phyloP scores from a whole-genome alignment of 2,113 vertebrate genomes.

The Trachemys scripta region DNA sequence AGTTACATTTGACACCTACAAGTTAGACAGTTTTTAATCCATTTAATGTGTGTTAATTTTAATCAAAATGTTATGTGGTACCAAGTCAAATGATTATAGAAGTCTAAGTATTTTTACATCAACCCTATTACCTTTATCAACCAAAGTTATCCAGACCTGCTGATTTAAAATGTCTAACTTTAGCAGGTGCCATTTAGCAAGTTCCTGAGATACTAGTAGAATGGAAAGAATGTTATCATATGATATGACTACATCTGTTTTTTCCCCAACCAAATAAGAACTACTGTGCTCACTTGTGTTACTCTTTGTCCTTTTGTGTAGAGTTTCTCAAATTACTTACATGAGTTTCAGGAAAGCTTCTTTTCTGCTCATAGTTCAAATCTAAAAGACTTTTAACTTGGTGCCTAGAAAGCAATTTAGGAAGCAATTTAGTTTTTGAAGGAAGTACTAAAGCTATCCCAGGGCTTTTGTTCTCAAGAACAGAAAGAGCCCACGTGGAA shows the following conservation, averaged over 20 bases:
- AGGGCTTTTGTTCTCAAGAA: slow-evolving; percentile 48
- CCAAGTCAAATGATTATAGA: too few species aligned
- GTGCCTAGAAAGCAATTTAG: slow-evolving; percentile 73
- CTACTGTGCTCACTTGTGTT: slow-evolving; percentile 11
- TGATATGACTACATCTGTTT: neutral
- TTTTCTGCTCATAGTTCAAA: slow-evolving; percentile 62
- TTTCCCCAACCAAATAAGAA: neutral
- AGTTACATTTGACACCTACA: too few species aligned
- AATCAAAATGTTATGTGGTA: too few species aligned
- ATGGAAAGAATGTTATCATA: too few species aligned
- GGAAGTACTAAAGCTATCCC: slow-evolving; percentile 38
- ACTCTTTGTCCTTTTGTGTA: slow-evolving; percentile 21
- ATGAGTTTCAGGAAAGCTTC: slow-evolving; percentile 56
- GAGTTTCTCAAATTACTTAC: slow-evolving; percentile 13
- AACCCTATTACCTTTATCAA: too few species aligned
- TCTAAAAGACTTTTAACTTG: slow-evolving; percentile 67
- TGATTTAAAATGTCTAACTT: too few species aligned
- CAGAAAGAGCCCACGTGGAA: slow-evolving; percentile 41
- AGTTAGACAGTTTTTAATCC: too few species aligned
- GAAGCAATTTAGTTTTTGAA: slow-evolving; percentile 63
- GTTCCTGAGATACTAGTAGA: too few species aligned
- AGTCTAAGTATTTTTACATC: too few species aligned
- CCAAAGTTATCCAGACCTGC: too few species aligned
- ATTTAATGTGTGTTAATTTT: too few species aligned
- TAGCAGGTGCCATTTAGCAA: too few species aligned